phyloP scores from a whole-genome alignment of 2,888 invertebrate species.

The Abrostola triplasia region DNA sequence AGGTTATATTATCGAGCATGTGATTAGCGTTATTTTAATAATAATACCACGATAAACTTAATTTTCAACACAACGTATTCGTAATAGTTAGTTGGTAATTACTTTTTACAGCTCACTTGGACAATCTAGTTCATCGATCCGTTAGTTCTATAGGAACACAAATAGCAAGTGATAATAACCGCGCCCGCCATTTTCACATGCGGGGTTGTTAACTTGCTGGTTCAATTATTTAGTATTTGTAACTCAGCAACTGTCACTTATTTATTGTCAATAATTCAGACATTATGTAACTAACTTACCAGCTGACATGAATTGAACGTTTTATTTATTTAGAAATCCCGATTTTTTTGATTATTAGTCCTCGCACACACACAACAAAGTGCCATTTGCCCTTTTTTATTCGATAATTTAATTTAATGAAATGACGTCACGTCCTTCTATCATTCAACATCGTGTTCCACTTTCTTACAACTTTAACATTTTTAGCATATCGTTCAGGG shows the following conservation, averaged over 20 bases:
- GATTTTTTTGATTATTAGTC: background rate
- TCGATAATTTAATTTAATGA: slow-evolving; percentile 5
- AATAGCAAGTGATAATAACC: slow-evolving; percentile 23
- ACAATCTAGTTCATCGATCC: slow-evolving; percentile 40
- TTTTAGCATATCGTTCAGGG: slow-evolving; percentile 52
- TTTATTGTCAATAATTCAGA: slow-evolving; percentile 11
- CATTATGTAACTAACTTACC: slow-evolving; percentile 39
- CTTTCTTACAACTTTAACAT: slow-evolving; percentile 32
- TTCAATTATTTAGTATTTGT: slow-evolving; percentile 24
- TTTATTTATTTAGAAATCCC: background rate
- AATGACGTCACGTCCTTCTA: slow-evolving; percentile 65
- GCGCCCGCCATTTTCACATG: slow-evolving; percentile 48
- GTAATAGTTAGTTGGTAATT: slow-evolving; percentile 4
- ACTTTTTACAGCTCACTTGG: slow-evolving; percentile 17
- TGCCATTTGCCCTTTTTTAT: background rate
- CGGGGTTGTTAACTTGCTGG: slow-evolving; percentile 16
- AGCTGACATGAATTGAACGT: background rate
- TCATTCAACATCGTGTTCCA: slow-evolving; percentile 31
- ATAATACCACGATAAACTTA: background rate
- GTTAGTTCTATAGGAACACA: slow-evolving; percentile 18
- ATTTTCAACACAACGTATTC: background rate
- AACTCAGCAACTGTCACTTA: slow-evolving; percentile 1
- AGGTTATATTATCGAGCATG: slow-evolving; percentile 1
- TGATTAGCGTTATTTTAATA: background rate
- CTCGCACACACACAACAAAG: background rate